A percentile compares a stretch with the other conserved stretches of the same genome.
These are phyloP conservation scores for Rhizoglyphus robini DNA, from an alignment of 1,140 invertebrate genomes.

Conservation along the genomic window DNA sequence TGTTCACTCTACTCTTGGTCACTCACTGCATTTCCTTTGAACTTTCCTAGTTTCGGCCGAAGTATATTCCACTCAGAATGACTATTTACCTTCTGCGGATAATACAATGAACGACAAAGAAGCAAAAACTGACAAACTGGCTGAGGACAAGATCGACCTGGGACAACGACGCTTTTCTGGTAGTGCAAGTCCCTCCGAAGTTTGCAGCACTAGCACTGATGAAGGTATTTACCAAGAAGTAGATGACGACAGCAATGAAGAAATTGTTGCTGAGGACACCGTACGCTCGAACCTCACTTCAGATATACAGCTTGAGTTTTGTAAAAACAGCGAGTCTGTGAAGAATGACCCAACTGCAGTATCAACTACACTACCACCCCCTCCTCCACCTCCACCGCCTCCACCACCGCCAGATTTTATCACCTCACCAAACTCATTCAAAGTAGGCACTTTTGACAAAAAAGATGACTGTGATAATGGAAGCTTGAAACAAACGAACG, in stretches of 20 bases:
- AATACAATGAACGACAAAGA: neutral
- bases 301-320: too few species aligned
- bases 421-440: neutral
- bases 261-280: constrained; percentile 13
- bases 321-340: too few species aligned
- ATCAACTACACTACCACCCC: constrained; percentile 37
- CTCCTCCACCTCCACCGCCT: constrained; percentile 47
- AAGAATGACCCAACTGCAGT: neutral
- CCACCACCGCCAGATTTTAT: constrained; percentile 32
- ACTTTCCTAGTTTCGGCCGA: constrained; percentile 25
- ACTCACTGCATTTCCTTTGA: neutral
- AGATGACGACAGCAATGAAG: constrained; percentile 21
- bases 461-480: constrained; percentile 4
- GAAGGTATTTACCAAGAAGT: constrained; percentile 28
- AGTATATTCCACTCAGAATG: constrained; percentile 25
- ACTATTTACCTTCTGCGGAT: constrained; percentile 23
- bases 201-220: constrained; percentile 26
- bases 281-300: too few species aligned
- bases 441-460: neutral
- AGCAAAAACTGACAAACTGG: neutral
- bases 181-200: constrained; percentile 21
- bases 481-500: neutral
- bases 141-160: neutral
- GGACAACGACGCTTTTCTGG: neutral
- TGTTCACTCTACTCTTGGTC: neutral